Percentiles rank a stretch among this genome's conserved stretches.
Evolutionary conservation across 2,113 vertebrate species (phyloP).

Genomic region (Bujurquina vittata): DNA sequence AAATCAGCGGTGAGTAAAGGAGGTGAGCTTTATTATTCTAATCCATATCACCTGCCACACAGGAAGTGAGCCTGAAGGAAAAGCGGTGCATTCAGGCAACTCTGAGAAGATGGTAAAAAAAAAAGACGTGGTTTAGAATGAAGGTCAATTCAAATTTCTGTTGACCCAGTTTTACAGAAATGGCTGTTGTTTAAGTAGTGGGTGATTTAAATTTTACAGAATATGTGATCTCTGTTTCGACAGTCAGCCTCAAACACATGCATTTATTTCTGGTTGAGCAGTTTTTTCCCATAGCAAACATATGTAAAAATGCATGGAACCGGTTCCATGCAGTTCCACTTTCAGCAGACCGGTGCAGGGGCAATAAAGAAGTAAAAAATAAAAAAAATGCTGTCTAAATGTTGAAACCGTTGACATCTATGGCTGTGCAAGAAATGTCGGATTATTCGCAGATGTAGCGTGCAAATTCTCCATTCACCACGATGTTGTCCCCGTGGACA

Average conservation of each 20-base stretch:
- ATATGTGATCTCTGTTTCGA: not conserved
- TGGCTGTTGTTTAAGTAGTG: not conserved
- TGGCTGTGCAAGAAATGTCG: not conserved
- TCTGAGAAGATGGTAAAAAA: not conserved
- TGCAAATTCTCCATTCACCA: not conserved
- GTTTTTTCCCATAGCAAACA: not conserved
- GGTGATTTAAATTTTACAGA: not conserved
- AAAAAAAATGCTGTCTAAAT: not conserved
- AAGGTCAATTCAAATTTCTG: not conserved
- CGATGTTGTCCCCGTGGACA: not conserved
- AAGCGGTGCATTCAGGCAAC: constrained; percentile 50
- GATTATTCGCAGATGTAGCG: not conserved
- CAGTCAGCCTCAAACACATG: no score
- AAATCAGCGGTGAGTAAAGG: not conserved
- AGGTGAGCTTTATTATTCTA: constrained; percentile 9
- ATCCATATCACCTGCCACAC: constrained; percentile 49
- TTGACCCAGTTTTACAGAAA: not conserved
- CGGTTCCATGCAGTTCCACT: not conserved
- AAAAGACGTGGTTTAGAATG: not conserved
- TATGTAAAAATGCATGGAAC: not conserved
- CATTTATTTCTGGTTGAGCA: not conserved
- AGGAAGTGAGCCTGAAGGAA: not conserved
- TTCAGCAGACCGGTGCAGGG: not conserved
- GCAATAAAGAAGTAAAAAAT: not conserved
- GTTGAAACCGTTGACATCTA: not conserved